These are phyloP conservation scores for Acheta domesticus DNA, from an alignment of 2,888 invertebrate species.

Conservation along the genomic window DNA sequence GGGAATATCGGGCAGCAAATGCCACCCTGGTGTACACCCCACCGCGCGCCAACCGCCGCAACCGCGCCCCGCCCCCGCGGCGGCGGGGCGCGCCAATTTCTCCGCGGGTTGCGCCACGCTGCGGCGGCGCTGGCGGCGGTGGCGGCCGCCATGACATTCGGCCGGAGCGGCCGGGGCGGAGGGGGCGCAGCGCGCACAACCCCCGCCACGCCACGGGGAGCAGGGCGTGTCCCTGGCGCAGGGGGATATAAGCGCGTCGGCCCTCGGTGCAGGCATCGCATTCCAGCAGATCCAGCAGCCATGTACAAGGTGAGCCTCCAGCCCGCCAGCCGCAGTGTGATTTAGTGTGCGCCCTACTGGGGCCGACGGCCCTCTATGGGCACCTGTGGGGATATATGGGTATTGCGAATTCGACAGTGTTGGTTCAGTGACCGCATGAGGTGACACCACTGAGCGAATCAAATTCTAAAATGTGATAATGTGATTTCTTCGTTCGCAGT, in stretches of 20 bases:
- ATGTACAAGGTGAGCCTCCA: slow-evolving; percentile 5
- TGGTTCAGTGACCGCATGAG: background rate
- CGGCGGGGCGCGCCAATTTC: too few relatives aligned
- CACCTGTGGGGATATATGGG: background rate
- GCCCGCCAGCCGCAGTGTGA: background rate
- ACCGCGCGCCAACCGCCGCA: too few relatives aligned
- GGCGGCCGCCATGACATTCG: too few relatives aligned
- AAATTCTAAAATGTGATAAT: background rate
- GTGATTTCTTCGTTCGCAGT: slow-evolving; percentile 29
- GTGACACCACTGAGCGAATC: background rate
- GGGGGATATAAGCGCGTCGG: slow-evolving; percentile 9
- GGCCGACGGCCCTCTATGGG: too few relatives aligned
- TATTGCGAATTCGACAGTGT: slow-evolving; percentile 4
- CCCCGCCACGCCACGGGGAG: background rate
- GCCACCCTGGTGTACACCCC: too few relatives aligned
- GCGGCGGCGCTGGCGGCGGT: too few relatives aligned
- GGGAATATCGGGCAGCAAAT: too few relatives aligned
- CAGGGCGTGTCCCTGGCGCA: background rate
- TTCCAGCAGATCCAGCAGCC: background rate
- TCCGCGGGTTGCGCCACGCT: too few relatives aligned
- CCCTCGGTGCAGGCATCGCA: background rate
- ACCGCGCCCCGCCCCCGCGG: too few relatives aligned
- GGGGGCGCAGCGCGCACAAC: background rate
- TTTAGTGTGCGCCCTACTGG: background rate
- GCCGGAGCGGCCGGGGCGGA: too few relatives aligned